phyloP scores from a whole-genome alignment of 2,113 vertebrate genomes.

The Neolamprologus variostigma region DNA sequence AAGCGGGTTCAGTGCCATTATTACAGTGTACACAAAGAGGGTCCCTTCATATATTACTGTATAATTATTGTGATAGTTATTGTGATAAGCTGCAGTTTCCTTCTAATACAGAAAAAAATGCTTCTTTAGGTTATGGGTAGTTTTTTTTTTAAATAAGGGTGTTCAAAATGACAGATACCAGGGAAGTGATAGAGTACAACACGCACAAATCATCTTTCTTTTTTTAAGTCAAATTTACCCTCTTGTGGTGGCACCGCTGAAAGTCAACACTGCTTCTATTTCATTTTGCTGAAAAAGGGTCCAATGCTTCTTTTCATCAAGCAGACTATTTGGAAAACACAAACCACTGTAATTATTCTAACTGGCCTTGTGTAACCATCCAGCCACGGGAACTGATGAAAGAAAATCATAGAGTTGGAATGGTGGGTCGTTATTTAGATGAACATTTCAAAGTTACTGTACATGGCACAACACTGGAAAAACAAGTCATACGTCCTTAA shows the following conservation, averaged over 20 bases:
- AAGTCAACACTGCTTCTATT: not conserved
- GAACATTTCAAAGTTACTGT: conserved; percentile 22
- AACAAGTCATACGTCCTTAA: conserved; percentile 20
- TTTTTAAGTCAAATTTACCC: not conserved
- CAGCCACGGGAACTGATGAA: not conserved
- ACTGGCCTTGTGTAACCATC: not conserved
- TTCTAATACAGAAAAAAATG: not conserved
- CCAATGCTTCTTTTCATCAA: not conserved
- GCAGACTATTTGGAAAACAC: not conserved
- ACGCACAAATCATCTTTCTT: not conserved
- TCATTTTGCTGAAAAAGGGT: not conserved
- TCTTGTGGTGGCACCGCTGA: not conserved
- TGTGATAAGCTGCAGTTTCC: conserved; percentile 14
- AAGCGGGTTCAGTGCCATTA: conserved; percentile 38
- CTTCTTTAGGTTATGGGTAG: not conserved
- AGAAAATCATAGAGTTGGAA: not conserved
- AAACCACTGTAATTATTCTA: conserved; percentile 1
- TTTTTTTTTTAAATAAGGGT: not conserved
- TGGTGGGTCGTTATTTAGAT: not conserved
- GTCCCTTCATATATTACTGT: conserved; percentile 16
- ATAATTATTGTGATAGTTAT: not conserved
- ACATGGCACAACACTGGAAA: conserved; percentile 54
- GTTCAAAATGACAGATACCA: conserved; percentile 1
- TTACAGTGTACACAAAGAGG: conserved; percentile 31
- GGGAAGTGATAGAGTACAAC: not conserved